Percentiles rank a stretch among this genome's conserved stretches.
Evolutionary conservation across 2,113 vertebrate genomes (phyloP).

Genomic region (Paradisaea rubra): DNA sequence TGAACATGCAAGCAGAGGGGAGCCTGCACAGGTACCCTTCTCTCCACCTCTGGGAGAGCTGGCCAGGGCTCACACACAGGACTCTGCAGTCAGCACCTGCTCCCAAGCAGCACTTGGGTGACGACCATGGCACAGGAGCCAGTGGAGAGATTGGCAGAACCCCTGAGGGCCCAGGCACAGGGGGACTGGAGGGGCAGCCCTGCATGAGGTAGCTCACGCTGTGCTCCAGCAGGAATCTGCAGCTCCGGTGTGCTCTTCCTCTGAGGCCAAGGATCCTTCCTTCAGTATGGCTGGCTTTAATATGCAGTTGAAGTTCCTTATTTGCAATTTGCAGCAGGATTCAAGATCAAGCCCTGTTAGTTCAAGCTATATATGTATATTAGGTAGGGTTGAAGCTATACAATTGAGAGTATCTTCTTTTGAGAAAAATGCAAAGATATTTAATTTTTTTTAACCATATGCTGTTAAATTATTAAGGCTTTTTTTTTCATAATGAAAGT

Average conservation of each 20-base stretch:
- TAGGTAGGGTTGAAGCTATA: background rate
- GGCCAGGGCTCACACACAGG: rapidly evolving
- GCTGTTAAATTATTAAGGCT: background rate
- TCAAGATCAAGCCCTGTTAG: background rate
- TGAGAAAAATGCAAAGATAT: background rate
- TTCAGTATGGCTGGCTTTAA: background rate
- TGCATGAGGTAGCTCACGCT: rapidly evolving
- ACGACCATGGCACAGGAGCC: rapidly evolving
- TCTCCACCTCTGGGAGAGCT: background rate
- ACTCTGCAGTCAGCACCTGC: rapidly evolving
- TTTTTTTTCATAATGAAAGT: background rate
- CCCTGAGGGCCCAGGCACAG: rapidly evolving
- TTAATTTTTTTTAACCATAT: background rate
- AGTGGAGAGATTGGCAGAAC: rapidly evolving
- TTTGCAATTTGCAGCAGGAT: background rate
- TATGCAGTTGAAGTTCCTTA: background rate
- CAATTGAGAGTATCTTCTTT: background rate
- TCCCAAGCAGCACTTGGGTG: background rate
- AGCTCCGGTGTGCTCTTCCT: background rate
- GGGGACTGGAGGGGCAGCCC: background rate
- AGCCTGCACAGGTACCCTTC: background rate
- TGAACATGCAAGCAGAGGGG: background rate
- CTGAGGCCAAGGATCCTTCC: background rate
- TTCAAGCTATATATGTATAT: background rate
- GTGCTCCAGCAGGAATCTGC: background rate